phyloP scores from a whole-genome alignment of 2,797 vertebrate genomes.

The Netta rufina region DNA sequence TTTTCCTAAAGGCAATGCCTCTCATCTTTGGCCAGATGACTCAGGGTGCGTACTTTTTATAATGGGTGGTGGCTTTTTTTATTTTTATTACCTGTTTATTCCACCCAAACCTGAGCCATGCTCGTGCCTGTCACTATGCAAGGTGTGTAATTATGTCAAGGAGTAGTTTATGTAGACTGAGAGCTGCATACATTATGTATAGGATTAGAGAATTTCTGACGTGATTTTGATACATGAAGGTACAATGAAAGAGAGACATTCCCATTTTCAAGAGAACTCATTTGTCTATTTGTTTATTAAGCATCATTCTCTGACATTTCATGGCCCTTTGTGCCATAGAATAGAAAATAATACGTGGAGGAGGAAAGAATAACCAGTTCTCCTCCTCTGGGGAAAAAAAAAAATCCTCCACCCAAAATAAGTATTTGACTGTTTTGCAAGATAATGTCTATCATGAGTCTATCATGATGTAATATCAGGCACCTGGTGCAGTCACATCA shows the following conservation, averaged over 20 bases:
- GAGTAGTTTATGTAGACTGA: not conserved
- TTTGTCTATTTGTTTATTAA: not conserved
- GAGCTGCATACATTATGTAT: not conserved
- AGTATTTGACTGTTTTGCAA: constrained; percentile 33
- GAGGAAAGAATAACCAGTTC: not conserved
- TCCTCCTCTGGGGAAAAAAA: not conserved
- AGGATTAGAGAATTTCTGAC: not conserved
- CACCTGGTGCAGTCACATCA: constrained; percentile 64
- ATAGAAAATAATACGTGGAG: not conserved
- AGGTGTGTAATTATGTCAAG: not conserved
- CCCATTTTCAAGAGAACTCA: not conserved
- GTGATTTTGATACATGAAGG: not conserved
- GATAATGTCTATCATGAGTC: constrained; percentile 32
- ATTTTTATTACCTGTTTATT: not conserved
- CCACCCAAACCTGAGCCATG: not conserved
- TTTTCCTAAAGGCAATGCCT: not conserved
- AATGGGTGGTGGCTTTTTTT: not conserved
- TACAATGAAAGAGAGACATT: not conserved
- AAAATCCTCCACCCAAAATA: not conserved
- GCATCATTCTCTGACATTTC: not conserved
- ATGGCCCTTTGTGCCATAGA: not conserved
- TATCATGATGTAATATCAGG: constrained; percentile 24
- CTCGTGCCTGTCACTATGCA: not conserved
- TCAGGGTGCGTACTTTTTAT: not conserved
- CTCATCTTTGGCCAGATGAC: not conserved